Conservation (phyloP, 2,113 vertebrate genomes). For the Cinclus mexicanus region DNA sequence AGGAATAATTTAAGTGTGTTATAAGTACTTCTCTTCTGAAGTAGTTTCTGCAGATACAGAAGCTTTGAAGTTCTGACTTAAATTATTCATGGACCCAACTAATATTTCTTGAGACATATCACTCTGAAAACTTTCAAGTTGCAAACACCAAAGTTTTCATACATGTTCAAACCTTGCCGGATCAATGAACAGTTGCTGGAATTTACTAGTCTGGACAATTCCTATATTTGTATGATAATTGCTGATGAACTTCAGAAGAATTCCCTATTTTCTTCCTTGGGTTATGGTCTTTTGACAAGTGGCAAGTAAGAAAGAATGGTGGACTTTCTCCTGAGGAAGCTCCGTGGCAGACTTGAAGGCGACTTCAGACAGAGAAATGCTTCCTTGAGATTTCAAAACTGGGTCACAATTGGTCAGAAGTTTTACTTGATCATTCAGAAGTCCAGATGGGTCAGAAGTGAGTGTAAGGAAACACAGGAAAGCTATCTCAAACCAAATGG, state of each 20-base stretch:
- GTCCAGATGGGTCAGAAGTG: background rate
- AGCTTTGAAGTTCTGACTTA: conserved; percentile 16
- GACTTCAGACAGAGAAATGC: background rate
- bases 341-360: background rate
- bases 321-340: background rate
- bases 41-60: background rate
- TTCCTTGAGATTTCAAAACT: background rate
- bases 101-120: background rate
- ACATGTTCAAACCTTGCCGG: background rate
- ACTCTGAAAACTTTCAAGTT: background rate
- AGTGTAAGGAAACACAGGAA: background rate
- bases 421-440: background rate
- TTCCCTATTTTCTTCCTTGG: background rate
- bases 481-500: background rate
- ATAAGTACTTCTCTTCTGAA: background rate
- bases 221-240: background rate
- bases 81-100: background rate
- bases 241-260: background rate
- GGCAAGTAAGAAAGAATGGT: background rate
- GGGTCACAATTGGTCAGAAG: background rate
- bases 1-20: conserved; percentile 8
- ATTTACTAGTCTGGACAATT: background rate
- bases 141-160: background rate
- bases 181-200: background rate
- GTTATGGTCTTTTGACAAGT: background rate